Evolutionary conservation across 35 echinoderm and acorn worm genomes (phyloP).

Genomic region (Diadema setosum): DNA sequence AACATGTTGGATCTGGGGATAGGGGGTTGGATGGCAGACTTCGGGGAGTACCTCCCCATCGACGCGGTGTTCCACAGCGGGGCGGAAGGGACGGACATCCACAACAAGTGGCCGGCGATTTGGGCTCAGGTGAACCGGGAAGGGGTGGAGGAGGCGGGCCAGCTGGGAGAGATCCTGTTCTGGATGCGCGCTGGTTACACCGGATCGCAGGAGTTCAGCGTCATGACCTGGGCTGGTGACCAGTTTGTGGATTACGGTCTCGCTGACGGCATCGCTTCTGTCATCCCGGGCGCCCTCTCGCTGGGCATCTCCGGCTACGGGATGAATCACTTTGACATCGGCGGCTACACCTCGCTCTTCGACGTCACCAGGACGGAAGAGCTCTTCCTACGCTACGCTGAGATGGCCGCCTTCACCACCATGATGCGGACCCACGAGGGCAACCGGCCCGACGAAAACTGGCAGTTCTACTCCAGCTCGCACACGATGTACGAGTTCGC

Average conservation of each 20-base stretch:
- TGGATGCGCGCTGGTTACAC: conserved; percentile 98
- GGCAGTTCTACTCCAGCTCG: conserved; percentile 80
- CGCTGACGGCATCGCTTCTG: conserved; percentile 86
- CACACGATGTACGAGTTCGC: conserved; percentile 65
- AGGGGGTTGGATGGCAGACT: conserved; percentile 98
- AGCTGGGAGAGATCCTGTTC: conserved; percentile 73
- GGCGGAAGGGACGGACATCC: conserved; percentile 52
- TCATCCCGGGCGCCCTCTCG: conserved; percentile 83
- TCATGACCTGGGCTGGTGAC: conserved; percentile 84
- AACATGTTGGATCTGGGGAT: conserved; percentile 93
- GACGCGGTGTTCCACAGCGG: conserved; percentile 84
- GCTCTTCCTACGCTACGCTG: conserved; percentile 84
- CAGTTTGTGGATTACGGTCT: conserved; percentile 88
- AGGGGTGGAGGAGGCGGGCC: conserved; percentile 74
- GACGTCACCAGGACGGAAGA: conserved; percentile 81
- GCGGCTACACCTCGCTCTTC: conserved; percentile 93
- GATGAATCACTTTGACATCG: conserved; percentile 88
- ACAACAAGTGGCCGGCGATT: conserved; percentile 91
- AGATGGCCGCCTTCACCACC: conserved; percentile 90
- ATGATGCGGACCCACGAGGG: conserved; percentile 97
- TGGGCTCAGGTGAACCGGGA: conserved; percentile 89
- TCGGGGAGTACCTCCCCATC: conserved; percentile 92
- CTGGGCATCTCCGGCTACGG: conserved; percentile 84
- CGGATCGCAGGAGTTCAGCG: conserved; percentile 74
- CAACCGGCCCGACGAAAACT: conserved; percentile 84